A percentile compares a stretch with the other conserved stretches of the same genome.
Conservation (phyloP, 2,797 vertebrate genomes). For the Artibeus lituratus region DNA sequence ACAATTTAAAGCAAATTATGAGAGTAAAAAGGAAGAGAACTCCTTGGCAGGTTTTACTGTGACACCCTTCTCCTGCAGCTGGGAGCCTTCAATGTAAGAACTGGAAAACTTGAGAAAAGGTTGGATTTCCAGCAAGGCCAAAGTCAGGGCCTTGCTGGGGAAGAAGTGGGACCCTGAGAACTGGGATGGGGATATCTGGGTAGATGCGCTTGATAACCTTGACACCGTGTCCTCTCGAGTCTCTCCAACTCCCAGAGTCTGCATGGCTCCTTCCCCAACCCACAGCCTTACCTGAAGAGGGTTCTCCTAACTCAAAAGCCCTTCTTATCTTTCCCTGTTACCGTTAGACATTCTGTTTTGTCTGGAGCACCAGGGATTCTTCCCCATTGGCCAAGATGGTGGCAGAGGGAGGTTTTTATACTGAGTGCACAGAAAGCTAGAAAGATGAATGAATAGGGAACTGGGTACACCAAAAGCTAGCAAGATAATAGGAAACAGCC, state of each 20-base stretch:
- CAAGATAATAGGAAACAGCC: no score
- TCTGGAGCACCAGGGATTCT: no score
- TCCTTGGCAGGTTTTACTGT: neutral
- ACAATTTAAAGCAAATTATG: neutral
- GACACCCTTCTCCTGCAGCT: neutral
- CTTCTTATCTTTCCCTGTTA: neutral
- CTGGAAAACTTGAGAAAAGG: neutral
- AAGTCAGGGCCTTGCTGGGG: neutral
- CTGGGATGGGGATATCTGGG: neutral
- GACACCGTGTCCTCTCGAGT: neutral
- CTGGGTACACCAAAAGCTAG: no score
- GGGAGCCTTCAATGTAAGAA: neutral
- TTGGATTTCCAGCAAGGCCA: neutral
- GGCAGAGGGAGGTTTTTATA: no score
- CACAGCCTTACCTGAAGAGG: neutral
- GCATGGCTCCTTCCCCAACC: neutral
- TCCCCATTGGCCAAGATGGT: no score
- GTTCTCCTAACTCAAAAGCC: neutral
- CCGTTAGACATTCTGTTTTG: no score
- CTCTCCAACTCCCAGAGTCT: neutral
- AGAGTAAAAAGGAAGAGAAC: neutral
- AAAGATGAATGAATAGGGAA: no score
- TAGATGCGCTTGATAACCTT: neutral
- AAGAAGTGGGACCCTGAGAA: neutral
- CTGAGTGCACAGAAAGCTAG: no score